phyloP scores from a whole-genome alignment of 2,113 vertebrate genomes.

The Grammomys surdaster region DNA sequence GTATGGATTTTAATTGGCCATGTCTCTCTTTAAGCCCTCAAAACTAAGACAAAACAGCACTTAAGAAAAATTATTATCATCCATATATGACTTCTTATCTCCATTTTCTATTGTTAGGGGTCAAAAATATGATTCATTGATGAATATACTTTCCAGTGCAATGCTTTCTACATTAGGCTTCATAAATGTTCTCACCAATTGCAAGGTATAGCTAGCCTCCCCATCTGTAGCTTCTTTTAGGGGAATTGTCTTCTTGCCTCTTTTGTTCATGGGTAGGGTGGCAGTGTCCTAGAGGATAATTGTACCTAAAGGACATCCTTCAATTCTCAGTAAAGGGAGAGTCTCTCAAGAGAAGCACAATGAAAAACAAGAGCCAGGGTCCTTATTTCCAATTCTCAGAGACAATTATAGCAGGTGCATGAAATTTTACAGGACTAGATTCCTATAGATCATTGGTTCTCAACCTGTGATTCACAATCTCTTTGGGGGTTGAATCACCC shows the following conservation, averaged over 20 bases:
- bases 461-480: background rate
- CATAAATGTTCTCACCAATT: background rate
- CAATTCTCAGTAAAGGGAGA: background rate
- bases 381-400: background rate
- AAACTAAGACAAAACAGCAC: background rate
- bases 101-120: slow-evolving; percentile 20
- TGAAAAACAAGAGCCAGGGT: background rate
- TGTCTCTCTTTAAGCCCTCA: background rate
- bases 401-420: background rate
- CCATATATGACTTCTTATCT: background rate
- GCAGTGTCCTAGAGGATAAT: background rate
- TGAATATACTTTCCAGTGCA: background rate
- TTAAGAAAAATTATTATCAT: background rate
- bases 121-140: background rate
- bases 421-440: background rate
- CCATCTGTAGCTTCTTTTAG: background rate
- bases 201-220: background rate
- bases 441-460: background rate
- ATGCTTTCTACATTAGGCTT: background rate
- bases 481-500: background rate
- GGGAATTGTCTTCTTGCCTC: background rate
- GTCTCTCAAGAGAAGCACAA: background rate
- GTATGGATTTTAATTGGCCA: background rate
- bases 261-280: background rate
- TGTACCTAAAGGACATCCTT: background rate